These are phyloP conservation scores for Anoplolepis gracilipes DNA, from an alignment of 1,140 invertebrate species.

Conservation along the genomic window DNA sequence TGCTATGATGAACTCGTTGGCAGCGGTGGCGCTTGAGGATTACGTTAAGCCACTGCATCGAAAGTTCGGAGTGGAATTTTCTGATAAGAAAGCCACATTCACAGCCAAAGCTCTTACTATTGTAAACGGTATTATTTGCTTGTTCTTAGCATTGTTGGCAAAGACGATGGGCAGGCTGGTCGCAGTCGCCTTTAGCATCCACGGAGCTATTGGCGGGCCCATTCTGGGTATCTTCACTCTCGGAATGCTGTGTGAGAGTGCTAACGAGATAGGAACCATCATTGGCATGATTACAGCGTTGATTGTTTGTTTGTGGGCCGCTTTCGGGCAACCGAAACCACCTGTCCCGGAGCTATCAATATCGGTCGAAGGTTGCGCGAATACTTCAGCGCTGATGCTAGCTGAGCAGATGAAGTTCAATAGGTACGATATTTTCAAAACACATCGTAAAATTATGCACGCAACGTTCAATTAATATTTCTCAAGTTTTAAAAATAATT, in stretches of 20 bases:
- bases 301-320: conserved; percentile 91
- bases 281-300: conserved; percentile 90
- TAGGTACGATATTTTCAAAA: conserved; percentile 30
- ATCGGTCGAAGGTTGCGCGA: conserved; percentile 87
- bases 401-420: background rate
- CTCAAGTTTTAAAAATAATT: background rate
- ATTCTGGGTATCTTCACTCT: conserved; percentile 92
- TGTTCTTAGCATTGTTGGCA: conserved; percentile 90
- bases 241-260: conserved; percentile 90
- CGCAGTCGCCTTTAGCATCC: conserved; percentile 91
- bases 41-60: conserved; percentile 88
- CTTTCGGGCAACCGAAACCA: conserved; percentile 92
- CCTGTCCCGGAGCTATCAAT: conserved; percentile 86
- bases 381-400: conserved; percentile 52
- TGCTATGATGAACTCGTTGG: conserved; percentile 93
- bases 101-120: conserved; percentile 88
- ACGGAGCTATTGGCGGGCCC: conserved; percentile 92
- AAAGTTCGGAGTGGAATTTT: conserved; percentile 69
- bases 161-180: conserved; percentile 90
- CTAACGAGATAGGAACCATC: conserved; percentile 91
- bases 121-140: conserved; percentile 89
- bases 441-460: background rate
- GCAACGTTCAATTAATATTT: background rate
- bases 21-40: conserved; percentile 94
- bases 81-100: conserved; percentile 82